Evolutionary conservation across 2,113 vertebrate species (phyloP).

Genomic region (Lamprotornis superbus): DNA sequence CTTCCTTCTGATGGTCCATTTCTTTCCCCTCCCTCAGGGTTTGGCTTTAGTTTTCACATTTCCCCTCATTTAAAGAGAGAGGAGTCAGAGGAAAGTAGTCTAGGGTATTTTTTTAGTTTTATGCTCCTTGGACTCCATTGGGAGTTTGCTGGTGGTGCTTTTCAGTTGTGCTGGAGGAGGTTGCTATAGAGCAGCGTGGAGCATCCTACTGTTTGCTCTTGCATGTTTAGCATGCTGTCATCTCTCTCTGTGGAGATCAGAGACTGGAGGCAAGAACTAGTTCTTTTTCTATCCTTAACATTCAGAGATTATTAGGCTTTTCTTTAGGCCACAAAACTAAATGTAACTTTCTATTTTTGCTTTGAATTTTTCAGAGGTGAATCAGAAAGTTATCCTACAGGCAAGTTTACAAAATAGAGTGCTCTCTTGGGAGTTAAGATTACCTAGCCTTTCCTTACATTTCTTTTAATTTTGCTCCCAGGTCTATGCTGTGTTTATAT

Average conservation of each 20-base stretch:
- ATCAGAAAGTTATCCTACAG: not conserved
- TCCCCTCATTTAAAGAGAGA: not conserved
- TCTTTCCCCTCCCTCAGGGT: not conserved
- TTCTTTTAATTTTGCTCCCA: not conserved
- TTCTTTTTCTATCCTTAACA: not conserved
- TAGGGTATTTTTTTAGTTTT: not conserved
- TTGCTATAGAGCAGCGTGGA: not conserved
- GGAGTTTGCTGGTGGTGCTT: not conserved
- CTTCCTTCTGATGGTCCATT: not conserved
- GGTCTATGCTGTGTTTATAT: not conserved
- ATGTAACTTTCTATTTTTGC: not conserved
- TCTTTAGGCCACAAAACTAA: not conserved
- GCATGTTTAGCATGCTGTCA: not conserved
- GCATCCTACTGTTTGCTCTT: not conserved
- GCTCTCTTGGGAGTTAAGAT: not conserved
- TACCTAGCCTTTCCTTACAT: not conserved
- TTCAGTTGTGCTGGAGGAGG: not conserved
- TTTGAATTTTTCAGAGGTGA: not conserved
- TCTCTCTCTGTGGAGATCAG: not conserved
- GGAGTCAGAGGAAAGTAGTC: not conserved
- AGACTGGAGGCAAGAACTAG: not conserved
- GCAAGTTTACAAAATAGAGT: not conserved
- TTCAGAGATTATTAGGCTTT: not conserved
- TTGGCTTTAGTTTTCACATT: not conserved
- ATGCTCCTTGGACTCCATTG: not conserved